Percentiles rank a stretch among this genome's conserved stretches.
These are phyloP conservation scores for Beroe ovata DNA, from an alignment of 37 sponge, comb jelly and placozoan genomes.

Conservation along the genomic window DNA sequence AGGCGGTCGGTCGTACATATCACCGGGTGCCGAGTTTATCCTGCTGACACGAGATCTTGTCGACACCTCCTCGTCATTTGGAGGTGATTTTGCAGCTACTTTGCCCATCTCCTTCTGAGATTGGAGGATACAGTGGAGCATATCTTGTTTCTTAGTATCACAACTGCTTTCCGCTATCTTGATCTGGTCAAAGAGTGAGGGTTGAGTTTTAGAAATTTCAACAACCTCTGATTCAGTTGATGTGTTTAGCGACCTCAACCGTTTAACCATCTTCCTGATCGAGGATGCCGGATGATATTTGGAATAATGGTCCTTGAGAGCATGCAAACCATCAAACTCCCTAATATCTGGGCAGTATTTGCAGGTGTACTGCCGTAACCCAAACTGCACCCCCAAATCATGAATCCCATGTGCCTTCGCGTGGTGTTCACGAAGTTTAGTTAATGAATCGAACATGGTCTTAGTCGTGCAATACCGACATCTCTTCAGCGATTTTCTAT, in stretches of 20 bases:
- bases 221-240: not conserved
- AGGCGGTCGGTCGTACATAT: not conserved
- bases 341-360: not conserved
- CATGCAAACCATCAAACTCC: not conserved
- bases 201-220: not conserved
- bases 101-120: constrained; percentile 37
- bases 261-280: not conserved
- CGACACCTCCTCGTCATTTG: not conserved
- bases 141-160: constrained; percentile 41
- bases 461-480: constrained; percentile 60
- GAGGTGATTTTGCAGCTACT: not conserved
- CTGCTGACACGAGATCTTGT: not conserved
- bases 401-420: constrained; percentile 1
- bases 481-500: not conserved
- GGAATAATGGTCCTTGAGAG: not conserved
- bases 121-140: constrained; percentile 9
- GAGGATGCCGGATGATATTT: not conserved
- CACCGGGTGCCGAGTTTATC: not conserved
- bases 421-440: constrained; percentile 13
- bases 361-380: constrained; percentile 6
- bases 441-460: constrained; percentile 15
- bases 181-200: not conserved
- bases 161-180: constrained; percentile 6
- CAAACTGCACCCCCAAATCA: constrained; percentile 36
- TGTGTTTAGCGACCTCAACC: not conserved